Evolutionary conservation across 2,888 invertebrate species (phyloP).

Genomic region (Aricia artaxerxes): DNA sequence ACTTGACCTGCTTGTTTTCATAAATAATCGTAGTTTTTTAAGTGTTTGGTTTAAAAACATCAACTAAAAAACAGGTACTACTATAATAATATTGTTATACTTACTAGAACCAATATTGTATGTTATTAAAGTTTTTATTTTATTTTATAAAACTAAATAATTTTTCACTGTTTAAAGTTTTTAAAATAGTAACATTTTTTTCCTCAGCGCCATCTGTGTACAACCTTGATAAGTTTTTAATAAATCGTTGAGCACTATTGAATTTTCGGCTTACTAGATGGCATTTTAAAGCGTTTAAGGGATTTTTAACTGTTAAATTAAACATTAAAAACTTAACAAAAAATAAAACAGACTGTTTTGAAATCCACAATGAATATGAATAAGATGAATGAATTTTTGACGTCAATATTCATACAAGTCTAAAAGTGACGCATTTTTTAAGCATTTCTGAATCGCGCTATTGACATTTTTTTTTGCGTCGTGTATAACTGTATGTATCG

Average conservation of each 20-base stretch:
- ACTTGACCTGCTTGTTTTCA: background rate
- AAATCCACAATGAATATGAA: background rate
- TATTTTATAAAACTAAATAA: too few species aligned
- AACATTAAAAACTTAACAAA: background rate
- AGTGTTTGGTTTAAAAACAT: background rate
- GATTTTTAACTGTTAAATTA: background rate
- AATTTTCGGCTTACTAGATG: background rate
- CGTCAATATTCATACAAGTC: background rate
- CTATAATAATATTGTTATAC: too few species aligned
- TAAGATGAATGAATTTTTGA: background rate
- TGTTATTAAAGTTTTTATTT: too few species aligned
- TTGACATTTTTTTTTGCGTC: background rate
- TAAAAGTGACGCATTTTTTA: background rate
- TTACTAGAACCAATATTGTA: too few species aligned
- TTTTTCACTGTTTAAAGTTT: too few species aligned
- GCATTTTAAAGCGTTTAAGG: background rate
- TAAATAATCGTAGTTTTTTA: background rate
- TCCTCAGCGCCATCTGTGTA: background rate
- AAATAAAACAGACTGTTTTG: background rate
- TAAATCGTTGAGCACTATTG: background rate
- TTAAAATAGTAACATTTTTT: background rate
- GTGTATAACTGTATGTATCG: background rate
- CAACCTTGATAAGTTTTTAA: background rate
- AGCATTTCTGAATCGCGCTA: conserved; percentile 20
- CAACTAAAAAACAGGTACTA: too few species aligned